Evolutionary conservation across 2,888 invertebrate genomes (phyloP), one percentile per base, ranked within the genome.

Genomic region (Cremastinae sp.): DNA sequence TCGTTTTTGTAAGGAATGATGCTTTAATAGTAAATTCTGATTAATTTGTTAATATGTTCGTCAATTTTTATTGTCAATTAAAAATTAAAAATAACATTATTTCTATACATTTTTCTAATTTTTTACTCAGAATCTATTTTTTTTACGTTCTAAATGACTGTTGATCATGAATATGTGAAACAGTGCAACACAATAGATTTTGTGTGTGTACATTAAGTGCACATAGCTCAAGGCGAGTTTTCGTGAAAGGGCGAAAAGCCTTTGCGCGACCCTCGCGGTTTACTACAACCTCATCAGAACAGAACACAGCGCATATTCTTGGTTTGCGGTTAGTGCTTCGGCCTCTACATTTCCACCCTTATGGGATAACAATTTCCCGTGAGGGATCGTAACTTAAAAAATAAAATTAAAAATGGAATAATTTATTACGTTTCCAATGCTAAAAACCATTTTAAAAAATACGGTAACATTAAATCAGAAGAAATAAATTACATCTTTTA

Each of bases 341-440:
- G 80, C 76, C 83, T 83, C 79, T 81, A 18, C 36, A 22, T 82
- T 12, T 64, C 38, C 34, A 58, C 78, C 74, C 78, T 58, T 56
- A 70, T 75, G 76, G 81, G 66, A 78, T 76, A 58, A 81, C 83
- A 84, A 84, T 84, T 84, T 84, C 83, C 83, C 81, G 83, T 58
- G 36, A 14, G 45, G 36, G 45, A 65, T 56, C 56, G 38, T 47
- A 45, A 14, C 56, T 28, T 14, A n/a, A n/a, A n/a, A n/a, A n/a
- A n/a, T n/a, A n/a, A n/a, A n/a, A n/a, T n/a, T n/a, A n/a, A n/a
- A n/a, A n/a, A n/a, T n/a, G n/a, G n/a, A n/a, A n/a, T n/a, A n/a
- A n/a, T n/a, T n/a, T n/a, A n/a, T n/a, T n/a, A n/a, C n/a, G n/a
- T n/a, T n/a, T n/a, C n/a, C n/a, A n/a, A n/a, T n/a, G n/a, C n/a